Evolutionary conservation across 2,113 vertebrate genomes (phyloP).

Genomic region (Orthonyx spaldingii): DNA sequence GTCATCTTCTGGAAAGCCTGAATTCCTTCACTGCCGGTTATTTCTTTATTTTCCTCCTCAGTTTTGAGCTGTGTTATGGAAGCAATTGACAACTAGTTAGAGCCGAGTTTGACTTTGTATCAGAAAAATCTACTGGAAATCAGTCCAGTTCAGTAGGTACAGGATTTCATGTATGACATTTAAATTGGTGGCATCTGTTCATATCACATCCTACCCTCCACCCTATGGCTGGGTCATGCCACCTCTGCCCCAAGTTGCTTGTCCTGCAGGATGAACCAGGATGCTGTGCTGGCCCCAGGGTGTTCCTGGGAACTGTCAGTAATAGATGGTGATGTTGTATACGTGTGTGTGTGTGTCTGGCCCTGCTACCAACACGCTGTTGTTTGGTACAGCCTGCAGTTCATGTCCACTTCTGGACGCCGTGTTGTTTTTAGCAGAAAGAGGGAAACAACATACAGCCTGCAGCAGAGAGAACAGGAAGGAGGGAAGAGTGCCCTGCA

Average conservation of each 20-base stretch:
- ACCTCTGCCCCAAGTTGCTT: background rate
- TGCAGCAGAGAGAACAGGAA: background rate
- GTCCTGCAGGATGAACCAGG: background rate
- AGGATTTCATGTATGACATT: background rate
- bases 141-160: background rate
- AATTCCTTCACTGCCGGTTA: background rate
- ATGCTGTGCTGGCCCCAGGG: background rate
- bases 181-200: background rate
- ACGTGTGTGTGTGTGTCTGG: fast-evolving
- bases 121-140: constrained; percentile 1
- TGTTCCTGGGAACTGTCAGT: background rate
- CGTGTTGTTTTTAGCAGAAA: background rate
- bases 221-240: background rate
- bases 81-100: background rate
- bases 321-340: background rate
- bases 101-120: background rate
- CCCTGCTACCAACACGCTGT: fast-evolving
- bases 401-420: fast-evolving
- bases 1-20: background rate
- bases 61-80: background rate
- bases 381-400: background rate
- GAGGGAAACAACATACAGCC: background rate
- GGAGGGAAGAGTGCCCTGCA: background rate
- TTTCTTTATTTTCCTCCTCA: background rate
- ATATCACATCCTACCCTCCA: background rate